Percentiles rank a stretch among this genome's conserved stretches.
These are phyloP conservation scores for Porites cylindrica DNA, from an alignment of 92 coral and sea anemone species.

Conservation along the genomic window DNA sequence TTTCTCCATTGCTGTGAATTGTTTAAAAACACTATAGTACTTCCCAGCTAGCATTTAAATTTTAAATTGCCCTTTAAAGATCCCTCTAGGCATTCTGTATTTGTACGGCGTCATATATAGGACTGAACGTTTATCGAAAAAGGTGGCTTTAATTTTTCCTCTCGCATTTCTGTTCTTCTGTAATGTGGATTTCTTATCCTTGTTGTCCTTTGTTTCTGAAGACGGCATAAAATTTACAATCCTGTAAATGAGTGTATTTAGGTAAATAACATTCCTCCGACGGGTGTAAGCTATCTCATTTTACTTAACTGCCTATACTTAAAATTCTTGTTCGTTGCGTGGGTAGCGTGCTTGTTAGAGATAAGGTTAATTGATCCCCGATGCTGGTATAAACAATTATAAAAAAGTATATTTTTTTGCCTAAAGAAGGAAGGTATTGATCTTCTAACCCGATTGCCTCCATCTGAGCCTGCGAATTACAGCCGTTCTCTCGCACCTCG, in stretches of 20 bases:
- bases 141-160: neutral
- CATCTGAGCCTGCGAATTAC: no score
- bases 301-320: neutral
- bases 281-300: constrained; percentile 8
- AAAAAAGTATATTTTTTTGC: no score
- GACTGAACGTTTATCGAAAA: no score
- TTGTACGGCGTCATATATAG: neutral
- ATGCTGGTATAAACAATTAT: neutral
- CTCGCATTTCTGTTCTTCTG: neutral
- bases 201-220: neutral
- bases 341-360: neutral
- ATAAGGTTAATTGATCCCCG: neutral
- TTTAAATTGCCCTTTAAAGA: neutral
- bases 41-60: neutral
- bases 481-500: no score
- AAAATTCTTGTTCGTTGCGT: neutral
- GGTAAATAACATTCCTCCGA: neutral
- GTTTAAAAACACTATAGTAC: no score
- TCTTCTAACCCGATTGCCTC: no score
- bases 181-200: neutral
- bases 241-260: neutral
- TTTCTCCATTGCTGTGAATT: neutral
- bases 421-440: no score
- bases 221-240: neutral
- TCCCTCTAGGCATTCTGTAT: neutral